Percentiles rank a stretch among this genome's conserved stretches.
Conservation (phyloP, 2,113 vertebrate genomes). For the Strigops habroptila region DNA sequence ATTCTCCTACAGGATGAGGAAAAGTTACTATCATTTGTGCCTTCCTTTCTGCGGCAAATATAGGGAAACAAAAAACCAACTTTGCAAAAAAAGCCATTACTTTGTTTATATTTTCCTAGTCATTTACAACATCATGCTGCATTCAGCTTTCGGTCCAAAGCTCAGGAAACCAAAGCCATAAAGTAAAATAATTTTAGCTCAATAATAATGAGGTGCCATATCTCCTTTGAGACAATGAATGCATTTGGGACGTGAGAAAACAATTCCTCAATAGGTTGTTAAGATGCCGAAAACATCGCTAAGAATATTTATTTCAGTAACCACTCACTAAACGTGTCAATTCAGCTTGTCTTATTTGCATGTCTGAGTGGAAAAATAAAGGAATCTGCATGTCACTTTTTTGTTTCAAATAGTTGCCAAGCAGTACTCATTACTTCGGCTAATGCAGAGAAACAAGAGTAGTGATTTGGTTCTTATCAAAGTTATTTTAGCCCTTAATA, state of each 20-base stretch:
- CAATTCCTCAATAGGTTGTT: background rate
- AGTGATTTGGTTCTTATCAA: background rate
- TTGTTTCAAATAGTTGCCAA: background rate
- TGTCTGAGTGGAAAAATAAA: background rate
- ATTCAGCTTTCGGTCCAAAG: background rate
- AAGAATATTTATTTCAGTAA: background rate
- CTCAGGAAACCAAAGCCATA: background rate
- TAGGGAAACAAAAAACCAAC: rapidly evolving
- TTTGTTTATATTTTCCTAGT: background rate
- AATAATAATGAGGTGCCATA: too few relatives aligned
- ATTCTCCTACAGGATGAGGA: background rate
- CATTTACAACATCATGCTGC: background rate
- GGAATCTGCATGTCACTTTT: background rate
- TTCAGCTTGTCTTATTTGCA: background rate
- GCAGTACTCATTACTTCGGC: background rate
- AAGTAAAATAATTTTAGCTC: background rate
- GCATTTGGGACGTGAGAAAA: background rate
- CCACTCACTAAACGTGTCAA: background rate
- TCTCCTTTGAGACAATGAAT: background rate
- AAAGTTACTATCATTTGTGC: background rate
- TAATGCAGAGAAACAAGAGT: background rate
- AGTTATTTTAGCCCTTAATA: background rate
- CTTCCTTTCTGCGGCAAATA: background rate
- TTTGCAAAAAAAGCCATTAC: background rate
- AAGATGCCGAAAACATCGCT: background rate